A percentile compares a stretch with the other conserved stretches of the same genome.
Evolutionary conservation across 2,113 vertebrate genomes (phyloP).

Genomic region (Porphyrio hochstetteri): DNA sequence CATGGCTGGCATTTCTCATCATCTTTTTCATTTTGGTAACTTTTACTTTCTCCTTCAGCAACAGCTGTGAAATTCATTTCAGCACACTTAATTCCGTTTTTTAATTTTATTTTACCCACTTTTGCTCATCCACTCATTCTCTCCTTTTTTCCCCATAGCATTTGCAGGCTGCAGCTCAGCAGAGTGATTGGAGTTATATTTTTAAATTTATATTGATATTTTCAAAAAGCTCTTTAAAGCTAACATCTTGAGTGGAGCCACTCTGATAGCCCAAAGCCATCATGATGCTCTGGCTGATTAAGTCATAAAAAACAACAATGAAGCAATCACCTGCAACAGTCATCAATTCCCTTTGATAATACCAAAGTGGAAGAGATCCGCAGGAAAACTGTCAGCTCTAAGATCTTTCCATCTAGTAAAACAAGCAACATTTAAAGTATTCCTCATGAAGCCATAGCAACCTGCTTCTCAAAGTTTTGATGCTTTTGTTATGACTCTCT

Average conservation of each 20-base stretch:
- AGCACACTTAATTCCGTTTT: neutral
- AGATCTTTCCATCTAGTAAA: neutral
- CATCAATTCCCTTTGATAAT: constrained; percentile 8
- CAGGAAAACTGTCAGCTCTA: neutral
- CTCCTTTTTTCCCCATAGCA: neutral
- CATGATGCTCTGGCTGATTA: neutral
- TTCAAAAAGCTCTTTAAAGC: constrained; percentile 5
- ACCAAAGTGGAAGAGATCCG: neutral
- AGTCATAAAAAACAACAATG: constrained; percentile 11
- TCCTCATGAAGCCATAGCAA: neutral
- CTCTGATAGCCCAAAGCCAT: constrained; percentile 13
- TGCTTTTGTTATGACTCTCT: neutral
- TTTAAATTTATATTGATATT: neutral
- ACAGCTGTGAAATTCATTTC: neutral
- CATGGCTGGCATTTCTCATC: neutral
- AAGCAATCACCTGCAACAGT: neutral
- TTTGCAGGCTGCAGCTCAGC: neutral
- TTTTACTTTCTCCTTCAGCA: constrained; percentile 18
- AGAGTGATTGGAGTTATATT: neutral
- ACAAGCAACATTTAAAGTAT: neutral
- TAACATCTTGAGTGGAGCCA: neutral
- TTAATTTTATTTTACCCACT: neutral
- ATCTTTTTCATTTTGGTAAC: constrained; percentile 9
- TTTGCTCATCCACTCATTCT: neutral
- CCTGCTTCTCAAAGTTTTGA: neutral